A percentile compares a stretch with the other conserved stretches of the same genome.
Conservation (phyloP, 2,113 vertebrate species). For the Scortum barcoo region DNA sequence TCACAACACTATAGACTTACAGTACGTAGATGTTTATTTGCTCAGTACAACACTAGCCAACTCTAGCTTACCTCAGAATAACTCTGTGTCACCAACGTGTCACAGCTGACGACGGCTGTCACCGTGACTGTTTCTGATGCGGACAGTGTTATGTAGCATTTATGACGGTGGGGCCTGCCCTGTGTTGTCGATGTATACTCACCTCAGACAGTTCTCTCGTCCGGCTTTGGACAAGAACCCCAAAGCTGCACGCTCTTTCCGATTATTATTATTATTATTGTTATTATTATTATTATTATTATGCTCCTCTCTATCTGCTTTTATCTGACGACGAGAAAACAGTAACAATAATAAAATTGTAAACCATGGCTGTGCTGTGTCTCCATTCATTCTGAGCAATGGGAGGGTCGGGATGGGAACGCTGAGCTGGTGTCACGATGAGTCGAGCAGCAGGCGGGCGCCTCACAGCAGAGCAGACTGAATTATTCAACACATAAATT, state of each 20-base stretch:
- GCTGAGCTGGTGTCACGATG: neutral
- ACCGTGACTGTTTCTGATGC: slow-evolving; percentile 64
- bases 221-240: slow-evolving; percentile 64
- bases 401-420: neutral
- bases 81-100: slow-evolving; percentile 61
- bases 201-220: slow-evolving; percentile 66
- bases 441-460: neutral
- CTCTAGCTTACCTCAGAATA: slow-evolving; percentile 78
- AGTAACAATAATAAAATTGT: slow-evolving; percentile 74
- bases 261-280: slow-evolving; percentile 57
- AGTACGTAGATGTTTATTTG: slow-evolving; percentile 66
- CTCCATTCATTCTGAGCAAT: slow-evolving; percentile 23
- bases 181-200: slow-evolving; percentile 51
- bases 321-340: slow-evolving; percentile 72
- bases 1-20: slow-evolving; percentile 51
- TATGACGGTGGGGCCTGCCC: slow-evolving; percentile 44
- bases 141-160: slow-evolving; percentile 78
- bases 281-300: slow-evolving; percentile 57
- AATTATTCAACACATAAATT: neutral
- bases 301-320: slow-evolving; percentile 79
- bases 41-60: slow-evolving; percentile 79
- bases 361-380: slow-evolving; percentile 53
- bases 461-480: neutral
- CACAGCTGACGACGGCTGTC: slow-evolving; percentile 39
- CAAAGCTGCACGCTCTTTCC: slow-evolving; percentile 68